Conservation (phyloP, 53 echinoderm and acorn worm genomes). For the Astropecten irregularis region DNA sequence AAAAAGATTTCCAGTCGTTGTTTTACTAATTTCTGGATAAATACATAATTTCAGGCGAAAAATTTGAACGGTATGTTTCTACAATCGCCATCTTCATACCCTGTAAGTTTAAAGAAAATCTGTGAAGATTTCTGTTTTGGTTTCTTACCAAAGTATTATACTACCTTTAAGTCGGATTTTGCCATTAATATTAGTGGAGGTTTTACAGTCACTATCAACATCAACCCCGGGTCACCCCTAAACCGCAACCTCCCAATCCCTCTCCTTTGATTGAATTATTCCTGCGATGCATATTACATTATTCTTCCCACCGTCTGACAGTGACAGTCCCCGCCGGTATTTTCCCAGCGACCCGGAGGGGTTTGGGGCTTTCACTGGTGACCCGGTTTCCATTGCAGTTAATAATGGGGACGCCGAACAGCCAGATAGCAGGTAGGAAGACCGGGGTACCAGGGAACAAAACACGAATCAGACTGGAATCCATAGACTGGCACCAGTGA, state of each 20-base stretch:
- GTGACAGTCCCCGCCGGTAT: conserved; percentile 6
- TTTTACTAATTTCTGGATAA: no score
- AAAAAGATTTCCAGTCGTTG: no score
- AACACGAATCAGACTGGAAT: conserved; percentile 37
- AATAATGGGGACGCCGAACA: not conserved
- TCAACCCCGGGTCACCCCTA: not conserved
- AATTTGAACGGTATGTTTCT: no score
- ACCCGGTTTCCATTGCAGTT: not conserved
- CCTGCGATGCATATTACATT: conserved; percentile 12
- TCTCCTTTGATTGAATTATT: conserved; percentile 49
- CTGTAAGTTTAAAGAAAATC: no score
- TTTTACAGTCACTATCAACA: not conserved
- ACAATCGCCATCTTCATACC: no score
- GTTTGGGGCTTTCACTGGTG: conserved; percentile 25
- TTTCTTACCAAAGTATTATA: no score
- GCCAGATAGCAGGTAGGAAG: not conserved
- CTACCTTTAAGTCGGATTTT: no score
- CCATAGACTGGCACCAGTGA: conserved; percentile 50
- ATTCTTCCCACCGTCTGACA: not conserved
- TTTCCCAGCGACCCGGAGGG: conserved; percentile 34
- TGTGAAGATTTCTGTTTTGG: no score
- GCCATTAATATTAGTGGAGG: not conserved
- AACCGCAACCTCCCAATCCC: not conserved
- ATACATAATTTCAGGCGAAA: no score
- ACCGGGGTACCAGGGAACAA: conserved; percentile 10